Conservation (phyloP, 2,797 vertebrate species). For the Lagocephalus sceleratus region DNA sequence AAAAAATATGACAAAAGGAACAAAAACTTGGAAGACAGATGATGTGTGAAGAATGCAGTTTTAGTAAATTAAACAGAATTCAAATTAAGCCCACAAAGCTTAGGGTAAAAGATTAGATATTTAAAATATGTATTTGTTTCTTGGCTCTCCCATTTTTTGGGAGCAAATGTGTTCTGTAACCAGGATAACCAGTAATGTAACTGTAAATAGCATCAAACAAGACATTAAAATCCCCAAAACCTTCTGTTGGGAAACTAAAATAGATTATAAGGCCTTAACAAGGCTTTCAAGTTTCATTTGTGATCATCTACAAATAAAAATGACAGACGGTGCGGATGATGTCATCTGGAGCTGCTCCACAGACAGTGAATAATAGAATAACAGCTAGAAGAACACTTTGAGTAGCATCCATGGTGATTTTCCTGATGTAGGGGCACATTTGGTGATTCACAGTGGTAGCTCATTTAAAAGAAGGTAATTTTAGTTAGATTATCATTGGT, state of each 20-base stretch:
- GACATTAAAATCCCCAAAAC: background rate
- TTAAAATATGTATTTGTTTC: no score
- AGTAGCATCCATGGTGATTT: slow-evolving; percentile 38
- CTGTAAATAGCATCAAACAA: no score
- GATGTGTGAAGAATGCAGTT: no score
- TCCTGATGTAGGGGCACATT: slow-evolving; percentile 37
- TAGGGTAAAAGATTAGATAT: no score
- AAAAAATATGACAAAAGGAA: no score
- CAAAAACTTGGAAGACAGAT: no score
- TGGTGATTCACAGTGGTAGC: slow-evolving; percentile 38
- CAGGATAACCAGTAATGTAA: no score
- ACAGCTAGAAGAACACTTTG: slow-evolving; percentile 38
- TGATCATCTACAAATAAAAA: slow-evolving; percentile 22
- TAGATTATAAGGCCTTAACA: slow-evolving; percentile 1
- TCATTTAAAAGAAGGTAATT: background rate
- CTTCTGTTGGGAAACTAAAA: background rate
- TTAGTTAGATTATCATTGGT: background rate
- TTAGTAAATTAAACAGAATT: no score
- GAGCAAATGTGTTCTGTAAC: no score
- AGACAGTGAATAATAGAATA: slow-evolving; percentile 52
- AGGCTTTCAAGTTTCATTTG: slow-evolving; percentile 11
- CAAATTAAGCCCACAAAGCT: no score
- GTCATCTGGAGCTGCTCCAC: slow-evolving; percentile 46
- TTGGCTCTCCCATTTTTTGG: no score
- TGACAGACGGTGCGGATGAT: slow-evolving; percentile 34